Evolutionary conservation across 2,888 invertebrate species (phyloP).

Genomic region (Temnothorax rugatulus): DNA sequence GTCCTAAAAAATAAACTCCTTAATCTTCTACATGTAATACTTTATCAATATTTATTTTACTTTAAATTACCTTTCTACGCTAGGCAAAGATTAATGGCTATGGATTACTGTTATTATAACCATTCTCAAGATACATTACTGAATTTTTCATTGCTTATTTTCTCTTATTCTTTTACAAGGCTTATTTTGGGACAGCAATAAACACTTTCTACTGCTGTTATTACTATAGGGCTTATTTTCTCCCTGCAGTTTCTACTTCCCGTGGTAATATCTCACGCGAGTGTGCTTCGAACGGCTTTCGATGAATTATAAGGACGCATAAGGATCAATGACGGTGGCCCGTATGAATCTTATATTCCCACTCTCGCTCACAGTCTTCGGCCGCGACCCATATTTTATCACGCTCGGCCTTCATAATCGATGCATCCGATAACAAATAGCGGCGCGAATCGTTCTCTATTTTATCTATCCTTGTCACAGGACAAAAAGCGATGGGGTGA

Average conservation of each 20-base stretch:
- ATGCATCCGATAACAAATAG: slow-evolving; percentile 28
- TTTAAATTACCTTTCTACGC: neutral
- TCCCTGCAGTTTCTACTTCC: slow-evolving; percentile 3
- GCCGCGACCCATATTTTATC: slow-evolving; percentile 42
- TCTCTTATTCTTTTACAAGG: neutral
- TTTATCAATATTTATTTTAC: slow-evolving; percentile 12
- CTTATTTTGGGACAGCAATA: neutral
- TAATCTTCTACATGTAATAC: neutral
- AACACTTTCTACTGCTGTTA: neutral
- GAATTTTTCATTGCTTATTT: neutral
- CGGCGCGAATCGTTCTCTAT: slow-evolving; percentile 7
- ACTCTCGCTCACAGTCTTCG: slow-evolving; percentile 30
- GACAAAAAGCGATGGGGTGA: neutral
- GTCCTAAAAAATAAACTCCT: neutral
- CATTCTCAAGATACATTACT: neutral
- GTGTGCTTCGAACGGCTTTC: neutral
- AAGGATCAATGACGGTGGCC: slow-evolving; percentile 42
- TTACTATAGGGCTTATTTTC: neutral
- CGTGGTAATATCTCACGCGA: slow-evolving; percentile 14
- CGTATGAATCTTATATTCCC: slow-evolving; percentile 47
- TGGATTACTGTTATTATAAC: neutral
- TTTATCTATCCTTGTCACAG: neutral
- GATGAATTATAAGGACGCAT: slow-evolving; percentile 47
- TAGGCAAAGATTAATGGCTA: neutral
- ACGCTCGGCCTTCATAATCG: slow-evolving; percentile 21